A percentile compares a stretch with the other conserved stretches of the same genome.
These are phyloP conservation scores for Calameuta idolon DNA, from an alignment of 2,888 invertebrate species.

Conservation along the genomic window DNA sequence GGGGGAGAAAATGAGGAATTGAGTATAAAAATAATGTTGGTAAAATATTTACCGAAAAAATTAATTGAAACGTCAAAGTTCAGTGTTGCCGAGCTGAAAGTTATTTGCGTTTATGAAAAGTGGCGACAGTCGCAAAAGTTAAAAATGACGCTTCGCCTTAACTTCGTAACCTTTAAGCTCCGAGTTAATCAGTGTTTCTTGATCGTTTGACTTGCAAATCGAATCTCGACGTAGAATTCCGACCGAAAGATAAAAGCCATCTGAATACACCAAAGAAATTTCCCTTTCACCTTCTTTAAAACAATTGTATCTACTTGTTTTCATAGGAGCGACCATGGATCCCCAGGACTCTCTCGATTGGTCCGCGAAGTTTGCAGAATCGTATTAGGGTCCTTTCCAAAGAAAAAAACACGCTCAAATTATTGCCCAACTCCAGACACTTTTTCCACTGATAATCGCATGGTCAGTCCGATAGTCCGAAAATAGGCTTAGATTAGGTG, in stretches of 20 bases:
- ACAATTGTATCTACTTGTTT: not conserved
- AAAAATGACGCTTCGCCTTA: not conserved
- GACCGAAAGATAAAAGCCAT: not conserved
- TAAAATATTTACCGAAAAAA: not conserved
- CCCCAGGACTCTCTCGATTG: not conserved
- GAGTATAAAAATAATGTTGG: not conserved
- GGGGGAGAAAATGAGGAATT: not conserved
- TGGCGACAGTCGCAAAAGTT: not conserved
- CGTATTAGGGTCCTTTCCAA: not conserved
- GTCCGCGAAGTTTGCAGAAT: not conserved
- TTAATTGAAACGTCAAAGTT: not conserved
- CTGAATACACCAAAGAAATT: not conserved
- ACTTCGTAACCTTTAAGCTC: not conserved
- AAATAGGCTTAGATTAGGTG: not conserved
- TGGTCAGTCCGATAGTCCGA: not conserved
- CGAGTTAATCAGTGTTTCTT: not conserved
- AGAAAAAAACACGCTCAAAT: not conserved
- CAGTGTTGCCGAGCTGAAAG: not conserved
- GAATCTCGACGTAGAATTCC: not conserved
- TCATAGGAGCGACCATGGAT: not conserved
- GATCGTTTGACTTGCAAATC: slow-evolving; percentile 2
- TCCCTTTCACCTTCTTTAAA: not conserved
- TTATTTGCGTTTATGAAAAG: not conserved
- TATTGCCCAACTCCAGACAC: not conserved
- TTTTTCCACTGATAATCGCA: not conserved